Evolutionary conservation across 2,888 invertebrate genomes (phyloP), one percentile per base, ranked within the genome.

Genomic region (Colletes collaris): DNA sequence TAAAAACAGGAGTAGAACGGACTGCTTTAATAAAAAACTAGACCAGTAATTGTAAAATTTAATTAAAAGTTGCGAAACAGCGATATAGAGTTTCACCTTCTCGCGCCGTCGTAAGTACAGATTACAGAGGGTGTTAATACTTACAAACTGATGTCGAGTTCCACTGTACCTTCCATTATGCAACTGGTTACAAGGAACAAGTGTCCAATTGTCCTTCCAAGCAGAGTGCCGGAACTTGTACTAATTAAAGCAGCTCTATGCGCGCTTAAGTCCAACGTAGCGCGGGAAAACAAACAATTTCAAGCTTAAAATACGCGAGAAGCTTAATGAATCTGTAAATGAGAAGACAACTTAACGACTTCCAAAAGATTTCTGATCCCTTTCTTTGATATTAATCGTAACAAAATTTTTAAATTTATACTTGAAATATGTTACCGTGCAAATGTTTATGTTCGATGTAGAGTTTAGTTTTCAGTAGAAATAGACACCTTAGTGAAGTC

Each of bases 1-100:
- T 40, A 11, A 11, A 37, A 58, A 50, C 46, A 37, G 49, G 10
- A 35, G 35, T 27, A 55, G 8, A 50, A 37, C 8, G 7, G 0
- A 3, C 16, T 13, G 16, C 10, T 8, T 40, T 8, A 37, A 64
- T 44, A 64, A 35, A 16, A 3, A 46, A 35, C 8, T 56, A n/a
- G 58, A 52, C n/a, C 44, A 3, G 35, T 4, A 11, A 5, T 13
- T 37, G n/a, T 2, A 35, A 13, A 59, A 58, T 52, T 64, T 58
- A 64, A 76, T 76, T 76, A 76, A 76, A 72, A 76, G 58, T 76
- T 76, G 7, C 44, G 10, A 0, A 8, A 8, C 44, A 10, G 44
- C 44, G 44, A 46, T 10, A 3, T 8, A 3, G 44, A 4, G 49
- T 16, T 44, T 8, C 44, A 2, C 0, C 27, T 27, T 16, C 27